These are phyloP conservation scores for Tenualosa thibaudeaui DNA, from an alignment of 2,797 vertebrate genomes.

Conservation along the genomic window DNA sequence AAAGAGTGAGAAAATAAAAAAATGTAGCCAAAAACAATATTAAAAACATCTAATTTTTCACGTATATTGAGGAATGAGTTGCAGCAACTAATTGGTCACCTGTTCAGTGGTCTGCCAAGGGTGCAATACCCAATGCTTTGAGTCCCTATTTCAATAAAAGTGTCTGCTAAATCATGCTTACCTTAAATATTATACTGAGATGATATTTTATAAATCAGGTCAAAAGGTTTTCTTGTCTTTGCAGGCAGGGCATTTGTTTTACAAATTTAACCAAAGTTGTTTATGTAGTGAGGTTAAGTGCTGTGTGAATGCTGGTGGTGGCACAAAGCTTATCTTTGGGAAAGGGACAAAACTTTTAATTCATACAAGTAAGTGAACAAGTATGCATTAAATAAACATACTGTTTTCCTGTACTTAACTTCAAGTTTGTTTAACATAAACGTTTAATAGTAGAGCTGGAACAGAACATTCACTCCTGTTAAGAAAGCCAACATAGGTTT, in stretches of 20 bases:
- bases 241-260: background rate
- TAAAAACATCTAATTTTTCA: too few relatives aligned
- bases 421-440: background rate
- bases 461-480: background rate
- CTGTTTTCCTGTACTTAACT: background rate
- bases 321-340: conserved; percentile 38
- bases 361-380: background rate
- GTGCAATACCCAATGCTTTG: too few relatives aligned
- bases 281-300: conserved; percentile 30
- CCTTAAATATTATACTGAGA: background rate
- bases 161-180: too few relatives aligned
- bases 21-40: too few relatives aligned
- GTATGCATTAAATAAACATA: background rate
- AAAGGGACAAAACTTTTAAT: background rate
- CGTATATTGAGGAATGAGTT: too few relatives aligned
- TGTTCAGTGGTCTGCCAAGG: too few relatives aligned
- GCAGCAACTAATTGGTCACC: too few relatives aligned
- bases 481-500: conserved; percentile 29
- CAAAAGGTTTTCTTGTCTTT: background rate
- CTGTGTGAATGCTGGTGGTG: conserved; percentile 41
- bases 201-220: background rate
- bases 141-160: too few relatives aligned
- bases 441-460: conserved; percentile 15
- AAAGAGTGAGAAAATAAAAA: too few relatives aligned
- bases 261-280: background rate